These are phyloP conservation scores for Lasius platythorax DNA, from an alignment of 2,888 invertebrate genomes.

Conservation along the genomic window DNA sequence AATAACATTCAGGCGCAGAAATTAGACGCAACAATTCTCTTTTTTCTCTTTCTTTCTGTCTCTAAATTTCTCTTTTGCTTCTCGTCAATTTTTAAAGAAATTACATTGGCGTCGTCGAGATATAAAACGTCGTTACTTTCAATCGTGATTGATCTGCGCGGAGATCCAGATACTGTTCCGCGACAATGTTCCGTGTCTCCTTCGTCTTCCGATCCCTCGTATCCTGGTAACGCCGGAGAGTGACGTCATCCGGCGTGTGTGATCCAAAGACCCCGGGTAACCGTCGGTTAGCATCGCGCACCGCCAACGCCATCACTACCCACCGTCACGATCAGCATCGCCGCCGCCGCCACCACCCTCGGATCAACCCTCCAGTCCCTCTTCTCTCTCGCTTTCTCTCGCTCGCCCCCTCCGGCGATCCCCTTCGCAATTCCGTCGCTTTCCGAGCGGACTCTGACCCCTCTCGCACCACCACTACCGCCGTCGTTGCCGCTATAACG, in stretches of 20 bases:
- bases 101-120: neutral
- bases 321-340: slow-evolving; percentile 31
- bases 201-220: slow-evolving; percentile 65
- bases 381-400: slow-evolving; percentile 44
- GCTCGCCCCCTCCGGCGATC: slow-evolving; percentile 73
- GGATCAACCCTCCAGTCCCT: slow-evolving; percentile 64
- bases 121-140: neutral
- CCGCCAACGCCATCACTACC: slow-evolving; percentile 55
- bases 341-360: slow-evolving; percentile 58
- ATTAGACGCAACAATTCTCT: too few relatives aligned
- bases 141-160: slow-evolving; percentile 9
- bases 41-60: too few relatives aligned
- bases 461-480: slow-evolving; percentile 74
- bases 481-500: slow-evolving; percentile 72
- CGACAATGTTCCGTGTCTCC: slow-evolving; percentile 9
- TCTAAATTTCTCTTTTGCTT: neutral
- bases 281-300: slow-evolving; percentile 72
- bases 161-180: slow-evolving; percentile 36
- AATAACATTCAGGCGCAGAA: too few relatives aligned
- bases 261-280: slow-evolving; percentile 72
- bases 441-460: slow-evolving; percentile 78
- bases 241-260: slow-evolving; percentile 71
- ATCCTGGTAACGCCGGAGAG: slow-evolving; percentile 73
- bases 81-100: neutral
- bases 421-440: slow-evolving; percentile 76